Base-by-base conservation (phyloP, 1,140 invertebrate genomes). In the Caenorhabditis remanei region DNA sequence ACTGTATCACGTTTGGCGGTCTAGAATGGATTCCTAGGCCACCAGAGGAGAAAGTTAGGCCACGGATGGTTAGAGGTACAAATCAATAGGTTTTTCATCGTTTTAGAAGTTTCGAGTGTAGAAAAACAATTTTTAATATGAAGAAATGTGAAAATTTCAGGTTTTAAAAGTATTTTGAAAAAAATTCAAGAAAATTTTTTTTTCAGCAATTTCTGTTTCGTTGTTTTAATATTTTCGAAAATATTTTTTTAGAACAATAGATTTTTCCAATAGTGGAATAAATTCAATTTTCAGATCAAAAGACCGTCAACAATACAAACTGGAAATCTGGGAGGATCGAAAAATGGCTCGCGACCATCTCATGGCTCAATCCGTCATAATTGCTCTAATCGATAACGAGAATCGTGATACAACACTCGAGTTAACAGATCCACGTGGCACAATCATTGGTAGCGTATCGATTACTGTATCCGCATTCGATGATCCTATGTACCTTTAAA, bases 401-500 rank as follows among this genome's bases (percentile, higher is more conserved):
- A 84, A 83, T n/a, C 56, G 84, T n/a, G 63, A 79, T 67, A 53
- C 43, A 14, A 41, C 46, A 4, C 24, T 85, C 8, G 6, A 55
- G 9, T 24, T 85, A 8, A 40, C 65, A 14, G 24, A 53, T 61
- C 63, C 84, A 50, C 84, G 41, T 71, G 40, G 43, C 21, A 75
- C 46, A 24, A 21, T 53, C 24, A 53, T 58, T 19, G 40, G 63
- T 19, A 41, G 32, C 14, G n/a, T 85, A 50, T 82, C 46, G 53
- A 55, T 89, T n/a, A 89, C 71, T 48, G 48, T 91, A 21, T 61
- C 53, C 48, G 87, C 90, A 43, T 91, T 87, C 63, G 90, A 91
- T 84, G 90, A 91, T 89, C 89, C 91, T 24, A 84, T 91, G 67
- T 91, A 91, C 85, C 79, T 91, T 61, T 91, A 82, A 91, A 46